Evolutionary conservation across 2,888 invertebrate genomes (phyloP).

Genomic region (Drosophila engyochracea): DNA sequence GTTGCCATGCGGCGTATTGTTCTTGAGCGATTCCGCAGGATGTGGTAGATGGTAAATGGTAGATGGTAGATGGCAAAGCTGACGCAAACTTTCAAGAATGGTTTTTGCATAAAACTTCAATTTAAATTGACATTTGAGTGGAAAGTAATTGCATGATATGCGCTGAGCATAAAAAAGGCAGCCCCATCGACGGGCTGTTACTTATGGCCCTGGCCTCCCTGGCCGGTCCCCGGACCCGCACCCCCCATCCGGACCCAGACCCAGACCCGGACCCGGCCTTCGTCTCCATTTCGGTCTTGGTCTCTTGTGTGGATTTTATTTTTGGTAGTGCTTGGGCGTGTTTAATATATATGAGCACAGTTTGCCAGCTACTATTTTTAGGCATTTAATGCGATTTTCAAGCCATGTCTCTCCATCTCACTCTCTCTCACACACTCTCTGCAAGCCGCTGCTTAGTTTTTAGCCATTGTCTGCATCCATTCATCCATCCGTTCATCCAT

Average conservation of each 20-base stretch:
- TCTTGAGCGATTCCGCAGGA: constrained; percentile 40
- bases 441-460: not conserved
- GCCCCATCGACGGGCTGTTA: constrained; percentile 58
- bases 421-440: not conserved
- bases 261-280: not conserved
- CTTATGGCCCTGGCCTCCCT: constrained; percentile 39
- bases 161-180: constrained; percentile 76
- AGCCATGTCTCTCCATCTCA: constrained; percentile 10
- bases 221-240: not conserved
- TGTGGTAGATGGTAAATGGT: not conserved
- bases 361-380: constrained; percentile 64
- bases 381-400: constrained; percentile 76
- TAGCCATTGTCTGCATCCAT: constrained; percentile 22
- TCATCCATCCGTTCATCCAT: constrained; percentile 10
- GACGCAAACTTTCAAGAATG: constrained; percentile 77
- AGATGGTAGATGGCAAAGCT: constrained; percentile 13
- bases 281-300: not conserved
- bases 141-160: constrained; percentile 82
- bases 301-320: not conserved
- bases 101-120: constrained; percentile 82
- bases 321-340: constrained; percentile 56
- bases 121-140: constrained; percentile 81
- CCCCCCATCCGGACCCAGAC: no score
- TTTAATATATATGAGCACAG: constrained; percentile 72
- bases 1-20: constrained; percentile 68